Conservation (phyloP, 2,888 invertebrate species). For the Harmothoe impar region DNA sequence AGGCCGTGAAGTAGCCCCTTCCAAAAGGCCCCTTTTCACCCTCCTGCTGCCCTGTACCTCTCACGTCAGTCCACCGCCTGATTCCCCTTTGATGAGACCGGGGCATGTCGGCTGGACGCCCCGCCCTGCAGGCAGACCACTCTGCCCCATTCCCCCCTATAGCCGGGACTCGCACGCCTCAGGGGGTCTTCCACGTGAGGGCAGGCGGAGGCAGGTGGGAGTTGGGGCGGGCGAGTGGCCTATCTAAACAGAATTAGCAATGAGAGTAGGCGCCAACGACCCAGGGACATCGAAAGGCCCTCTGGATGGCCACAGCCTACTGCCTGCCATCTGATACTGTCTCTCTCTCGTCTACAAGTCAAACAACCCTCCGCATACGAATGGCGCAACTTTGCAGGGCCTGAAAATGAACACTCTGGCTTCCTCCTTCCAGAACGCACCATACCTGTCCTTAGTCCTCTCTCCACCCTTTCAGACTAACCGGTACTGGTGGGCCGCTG, state of each 20-base stretch:
- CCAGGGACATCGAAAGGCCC: neutral
- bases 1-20: neutral
- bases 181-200: neutral
- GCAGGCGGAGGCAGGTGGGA: neutral
- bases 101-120: neutral
- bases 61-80: neutral
- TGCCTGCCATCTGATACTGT: neutral
- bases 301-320: neutral
- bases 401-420: neutral
- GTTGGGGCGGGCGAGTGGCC: neutral
- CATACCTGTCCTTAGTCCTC: neutral
- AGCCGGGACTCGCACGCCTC: too few relatives aligned
- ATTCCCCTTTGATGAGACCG: slow-evolving; percentile 12
- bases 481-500: neutral
- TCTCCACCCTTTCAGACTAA: neutral
- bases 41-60: neutral
- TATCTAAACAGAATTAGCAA: slow-evolving; percentile 45
- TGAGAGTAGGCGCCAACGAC: slow-evolving; percentile 25
- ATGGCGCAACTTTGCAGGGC: neutral
- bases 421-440: neutral
- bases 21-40: neutral
- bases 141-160: too few relatives aligned
- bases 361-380: slow-evolving; percentile 16
- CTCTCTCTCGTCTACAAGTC: neutral
- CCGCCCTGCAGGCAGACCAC: too few relatives aligned